These are phyloP conservation scores for Eulacestoma nigropectus DNA, from an alignment of 2,113 vertebrate species.

Conservation along the genomic window DNA sequence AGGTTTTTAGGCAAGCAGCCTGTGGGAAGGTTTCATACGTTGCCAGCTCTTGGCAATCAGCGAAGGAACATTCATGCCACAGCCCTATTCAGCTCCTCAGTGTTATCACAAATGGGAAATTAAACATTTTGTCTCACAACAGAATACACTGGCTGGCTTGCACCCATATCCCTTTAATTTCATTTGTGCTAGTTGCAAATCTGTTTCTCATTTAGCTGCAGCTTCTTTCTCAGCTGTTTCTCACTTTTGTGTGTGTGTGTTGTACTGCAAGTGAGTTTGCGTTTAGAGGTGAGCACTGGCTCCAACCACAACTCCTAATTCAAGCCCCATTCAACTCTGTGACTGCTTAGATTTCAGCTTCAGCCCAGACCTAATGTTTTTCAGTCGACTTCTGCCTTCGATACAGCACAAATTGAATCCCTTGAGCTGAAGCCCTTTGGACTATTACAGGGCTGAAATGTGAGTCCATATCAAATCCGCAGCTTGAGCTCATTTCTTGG, in stretches of 20 bases:
- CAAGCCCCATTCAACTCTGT: background rate
- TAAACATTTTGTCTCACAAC: constrained; percentile 35
- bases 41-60: background rate
- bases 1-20: constrained; percentile 1
- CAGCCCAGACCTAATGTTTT: background rate
- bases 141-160: background rate
- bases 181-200: background rate
- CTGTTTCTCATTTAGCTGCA: constrained; percentile 35
- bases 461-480: background rate
- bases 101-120: constrained; percentile 38
- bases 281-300: background rate
- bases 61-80: background rate
- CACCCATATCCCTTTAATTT: background rate
- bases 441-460: background rate
- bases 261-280: background rate
- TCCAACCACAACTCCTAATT: background rate
- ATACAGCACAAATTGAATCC: background rate
- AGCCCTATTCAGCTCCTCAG: background rate
- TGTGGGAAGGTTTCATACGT: background rate
- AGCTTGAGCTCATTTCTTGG: background rate
- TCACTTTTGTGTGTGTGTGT: background rate
- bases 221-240: background rate
- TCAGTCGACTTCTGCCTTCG: background rate
- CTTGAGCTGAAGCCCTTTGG: background rate
- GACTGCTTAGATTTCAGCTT: background rate